phyloP scores from a whole-genome alignment of 2,797 vertebrate genomes.

The Muraenolepis orangiensis region DNA sequence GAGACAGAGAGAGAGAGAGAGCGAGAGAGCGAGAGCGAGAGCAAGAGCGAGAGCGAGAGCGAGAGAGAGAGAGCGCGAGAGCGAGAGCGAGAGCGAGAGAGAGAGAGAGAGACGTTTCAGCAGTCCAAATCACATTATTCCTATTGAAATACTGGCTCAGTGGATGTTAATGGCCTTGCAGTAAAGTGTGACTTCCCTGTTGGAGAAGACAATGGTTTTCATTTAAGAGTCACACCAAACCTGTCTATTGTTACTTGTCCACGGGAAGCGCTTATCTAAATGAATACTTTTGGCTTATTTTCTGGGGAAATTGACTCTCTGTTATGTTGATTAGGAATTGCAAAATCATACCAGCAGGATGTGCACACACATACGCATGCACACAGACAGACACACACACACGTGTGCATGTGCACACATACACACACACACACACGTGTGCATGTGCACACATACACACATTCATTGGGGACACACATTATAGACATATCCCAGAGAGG shows the following conservation, averaged over 20 bases:
- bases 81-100: background rate
- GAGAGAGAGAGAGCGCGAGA: constrained; percentile 1
- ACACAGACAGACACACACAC: background rate
- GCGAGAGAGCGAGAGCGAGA: background rate
- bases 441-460: background rate
- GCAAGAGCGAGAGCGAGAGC: background rate
- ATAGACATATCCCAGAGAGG: background rate
- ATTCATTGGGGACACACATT: background rate
- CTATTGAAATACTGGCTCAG: constrained; percentile 37
- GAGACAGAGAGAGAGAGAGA: background rate
- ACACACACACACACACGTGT: constrained; percentile 1
- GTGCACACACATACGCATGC: background rate
- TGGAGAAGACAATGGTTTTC: constrained; percentile 6
- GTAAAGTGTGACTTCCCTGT: constrained; percentile 18
- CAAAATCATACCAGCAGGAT: background rate
- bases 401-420: background rate
- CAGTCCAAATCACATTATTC: constrained; percentile 42
- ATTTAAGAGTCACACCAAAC: background rate
- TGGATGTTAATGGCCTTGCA: constrained; percentile 45
- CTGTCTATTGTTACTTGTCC: background rate
- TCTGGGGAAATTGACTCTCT: background rate
- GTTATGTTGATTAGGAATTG: background rate
- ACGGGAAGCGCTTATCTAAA: background rate
- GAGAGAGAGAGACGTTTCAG: constrained; percentile 19
- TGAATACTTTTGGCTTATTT: background rate